Conservation (phyloP, 2,797 vertebrate genomes). For the Peromyscus melanophrys region DNA sequence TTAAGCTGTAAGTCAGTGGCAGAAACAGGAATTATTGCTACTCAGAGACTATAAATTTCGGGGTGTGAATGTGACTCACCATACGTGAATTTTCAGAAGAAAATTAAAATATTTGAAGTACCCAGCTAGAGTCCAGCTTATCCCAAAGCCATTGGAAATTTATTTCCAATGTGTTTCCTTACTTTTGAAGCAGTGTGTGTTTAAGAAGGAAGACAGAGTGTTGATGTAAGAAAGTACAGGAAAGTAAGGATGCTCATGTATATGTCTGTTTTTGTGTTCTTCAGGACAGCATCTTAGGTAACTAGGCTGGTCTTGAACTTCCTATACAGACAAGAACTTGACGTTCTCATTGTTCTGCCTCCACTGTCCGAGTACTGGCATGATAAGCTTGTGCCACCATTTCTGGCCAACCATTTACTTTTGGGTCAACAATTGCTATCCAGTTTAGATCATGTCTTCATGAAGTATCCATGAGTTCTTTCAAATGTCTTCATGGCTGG, state of each 20-base stretch:
- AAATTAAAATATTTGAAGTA: constrained; percentile 80
- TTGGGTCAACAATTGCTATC: background rate
- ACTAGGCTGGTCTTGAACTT: background rate
- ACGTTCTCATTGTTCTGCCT: background rate
- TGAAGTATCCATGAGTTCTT: background rate
- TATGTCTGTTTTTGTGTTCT: background rate
- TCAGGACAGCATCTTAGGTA: background rate
- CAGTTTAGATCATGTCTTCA: background rate
- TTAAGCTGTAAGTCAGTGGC: constrained; percentile 69
- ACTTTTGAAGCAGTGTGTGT: constrained; percentile 28
- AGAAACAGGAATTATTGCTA: constrained; percentile 72
- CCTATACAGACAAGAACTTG: background rate
- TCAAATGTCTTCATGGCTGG: background rate
- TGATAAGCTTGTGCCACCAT: background rate
- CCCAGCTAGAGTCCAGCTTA: constrained; percentile 23
- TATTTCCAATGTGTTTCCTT: constrained; percentile 49
- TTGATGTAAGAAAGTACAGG: constrained; percentile 2
- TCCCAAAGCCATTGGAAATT: constrained; percentile 67
- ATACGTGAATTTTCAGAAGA: constrained; percentile 77
- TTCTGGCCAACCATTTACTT: background rate
- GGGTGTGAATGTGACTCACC: constrained; percentile 73
- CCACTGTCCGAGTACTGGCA: background rate
- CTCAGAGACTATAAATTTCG: constrained; percentile 77
- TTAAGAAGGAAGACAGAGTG: background rate
- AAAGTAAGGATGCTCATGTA: background rate